Percentiles rank a stretch among this genome's conserved stretches.
Conservation (phyloP, 2,113 vertebrate species). For the Paracanthobrama guichenoti region DNA sequence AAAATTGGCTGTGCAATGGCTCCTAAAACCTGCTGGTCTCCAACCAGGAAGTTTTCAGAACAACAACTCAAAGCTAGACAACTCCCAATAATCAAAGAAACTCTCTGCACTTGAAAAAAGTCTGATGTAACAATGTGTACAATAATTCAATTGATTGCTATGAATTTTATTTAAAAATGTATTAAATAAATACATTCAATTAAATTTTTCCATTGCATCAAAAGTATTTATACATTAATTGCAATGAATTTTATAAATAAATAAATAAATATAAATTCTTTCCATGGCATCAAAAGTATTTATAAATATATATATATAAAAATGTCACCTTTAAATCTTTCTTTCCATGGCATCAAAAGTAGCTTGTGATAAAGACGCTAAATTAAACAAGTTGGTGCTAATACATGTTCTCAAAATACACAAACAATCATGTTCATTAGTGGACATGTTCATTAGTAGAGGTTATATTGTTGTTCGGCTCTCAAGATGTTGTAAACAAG, state of each 20-base stretch:
- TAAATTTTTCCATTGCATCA: neutral
- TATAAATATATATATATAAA: no score
- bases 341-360: neutral
- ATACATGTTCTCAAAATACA: neutral
- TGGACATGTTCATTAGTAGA: neutral
- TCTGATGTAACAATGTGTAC: neutral
- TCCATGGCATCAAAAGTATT: neutral
- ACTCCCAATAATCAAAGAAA: neutral
- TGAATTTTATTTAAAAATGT: neutral
- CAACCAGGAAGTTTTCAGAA: neutral
- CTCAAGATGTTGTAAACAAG: neutral
- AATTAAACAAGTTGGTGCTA: neutral
- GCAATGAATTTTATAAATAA: neutral
- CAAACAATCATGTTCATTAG: neutral
- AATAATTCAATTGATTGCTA: neutral
- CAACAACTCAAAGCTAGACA: neutral
- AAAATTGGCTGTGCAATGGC: neutral
- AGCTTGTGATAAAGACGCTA: neutral
- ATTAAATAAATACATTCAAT: neutral
- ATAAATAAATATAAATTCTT: neutral
- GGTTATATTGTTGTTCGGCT: neutral
- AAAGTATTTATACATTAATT: neutral
- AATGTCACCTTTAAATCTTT: neutral
- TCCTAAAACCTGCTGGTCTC: slow-evolving; percentile 1
- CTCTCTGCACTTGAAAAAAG: neutral